Evolutionary conservation across 2,888 invertebrate species (phyloP), one percentile per base, ranked within the genome.

Genomic region (Phrixothrix hirtus): DNA sequence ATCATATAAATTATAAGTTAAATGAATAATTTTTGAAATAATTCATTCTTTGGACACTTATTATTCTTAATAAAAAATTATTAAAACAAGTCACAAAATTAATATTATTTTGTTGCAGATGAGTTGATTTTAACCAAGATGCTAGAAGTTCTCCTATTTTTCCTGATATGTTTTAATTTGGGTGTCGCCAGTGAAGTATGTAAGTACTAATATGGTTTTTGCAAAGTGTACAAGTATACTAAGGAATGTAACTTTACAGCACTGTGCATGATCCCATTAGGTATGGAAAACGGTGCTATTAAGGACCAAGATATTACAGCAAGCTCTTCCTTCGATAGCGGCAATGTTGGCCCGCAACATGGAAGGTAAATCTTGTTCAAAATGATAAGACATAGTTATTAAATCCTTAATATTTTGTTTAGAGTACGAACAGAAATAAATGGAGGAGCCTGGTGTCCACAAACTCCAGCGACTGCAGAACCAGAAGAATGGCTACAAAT

Each of bases 361-460:
- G 91, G 87, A 76, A 86, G 94, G 93, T 92, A 77, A 76, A 75
- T n/a, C n/a, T n/a, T n/a, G n/a, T n/a, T n/a, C n/a, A n/a, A n/a
- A n/a, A n/a, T n/a, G n/a, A n/a, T n/a, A n/a, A n/a, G n/a, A n/a
- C n/a, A n/a, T n/a, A n/a, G n/a, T n/a, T n/a, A n/a, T n/a, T n/a
- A n/a, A n/a, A n/a, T n/a, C n/a, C n/a, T n/a, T n/a, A n/a, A n/a
- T n/a, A n/a, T n/a, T n/a, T n/a, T n/a, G n/a, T 17, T 43, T 44
- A 95, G 95, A 74, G 79, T 94, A 62, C 85, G 88, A 60, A 85
- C 85, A 64, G 94, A 95, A 71, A 80, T 83, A 60, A 84, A 86
- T 68, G 92, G 93, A 9, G 95, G 95, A 34, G 95, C 95, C 0
- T 95, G 95, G 95, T 95, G 95, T 77, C 95, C 95, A 7, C 85